These are phyloP conservation scores for Champsocephalus esox DNA, from an alignment of 2,797 vertebrate species.

Conservation along the genomic window DNA sequence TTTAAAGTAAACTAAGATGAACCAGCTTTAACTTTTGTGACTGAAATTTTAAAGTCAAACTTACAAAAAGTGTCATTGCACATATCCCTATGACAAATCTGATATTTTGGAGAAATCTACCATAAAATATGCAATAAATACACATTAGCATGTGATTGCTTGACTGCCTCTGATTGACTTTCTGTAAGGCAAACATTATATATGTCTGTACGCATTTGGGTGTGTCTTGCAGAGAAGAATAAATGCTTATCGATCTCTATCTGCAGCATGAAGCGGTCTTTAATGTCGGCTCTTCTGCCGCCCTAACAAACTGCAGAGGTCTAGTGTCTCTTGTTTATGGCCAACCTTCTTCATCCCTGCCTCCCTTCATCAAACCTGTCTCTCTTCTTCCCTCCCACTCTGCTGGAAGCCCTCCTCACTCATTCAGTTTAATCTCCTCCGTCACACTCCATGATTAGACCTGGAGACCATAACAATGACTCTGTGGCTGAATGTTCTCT, in stretches of 20 bases:
- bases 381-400: neutral
- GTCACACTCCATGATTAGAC: constrained; percentile 45
- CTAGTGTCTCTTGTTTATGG: constrained; percentile 63
- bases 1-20: too few species aligned
- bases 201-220: constrained; percentile 5
- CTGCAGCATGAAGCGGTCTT: constrained; percentile 29
- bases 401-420: constrained; percentile 19
- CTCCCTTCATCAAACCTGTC: constrained; percentile 32
- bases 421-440: constrained; percentile 34
- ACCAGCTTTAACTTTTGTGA: too few species aligned
- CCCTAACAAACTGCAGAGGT: constrained; percentile 46
- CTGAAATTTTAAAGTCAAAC: neutral
- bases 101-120: neutral
- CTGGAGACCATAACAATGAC: constrained; percentile 33
- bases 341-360: constrained; percentile 51
- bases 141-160: neutral
- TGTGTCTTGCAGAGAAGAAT: constrained; percentile 48
- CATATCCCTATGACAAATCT: neutral
- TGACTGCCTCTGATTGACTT: neutral
- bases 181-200: neutral
- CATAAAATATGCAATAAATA: neutral
- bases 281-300: constrained; percentile 31
- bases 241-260: constrained; percentile 61
- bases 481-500: neutral
- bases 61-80: neutral